Evolutionary conservation across 2,888 invertebrate species (phyloP).

Genomic region (Eustalomyia histrio): DNA sequence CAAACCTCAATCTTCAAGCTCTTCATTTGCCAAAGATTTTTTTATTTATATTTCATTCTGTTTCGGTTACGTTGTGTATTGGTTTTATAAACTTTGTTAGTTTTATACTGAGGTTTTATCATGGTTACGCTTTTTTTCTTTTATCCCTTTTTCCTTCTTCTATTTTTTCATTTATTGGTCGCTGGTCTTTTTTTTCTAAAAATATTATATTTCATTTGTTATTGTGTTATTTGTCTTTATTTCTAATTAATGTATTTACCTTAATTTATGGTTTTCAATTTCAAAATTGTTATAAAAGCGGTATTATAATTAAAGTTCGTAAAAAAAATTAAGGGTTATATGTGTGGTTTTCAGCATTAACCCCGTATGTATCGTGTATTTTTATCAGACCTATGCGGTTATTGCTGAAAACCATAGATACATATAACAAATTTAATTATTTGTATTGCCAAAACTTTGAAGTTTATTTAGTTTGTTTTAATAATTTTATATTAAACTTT

Average conservation of each 20-base stretch:
- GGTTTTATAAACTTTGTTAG: not conserved
- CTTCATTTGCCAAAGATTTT: not conserved
- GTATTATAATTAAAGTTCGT: too few relatives aligned
- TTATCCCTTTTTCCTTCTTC: not conserved
- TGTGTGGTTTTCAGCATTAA: too few relatives aligned
- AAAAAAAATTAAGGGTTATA: too few relatives aligned
- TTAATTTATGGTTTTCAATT: not conserved
- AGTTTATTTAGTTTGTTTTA: too few relatives aligned
- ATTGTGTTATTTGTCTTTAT: not conserved
- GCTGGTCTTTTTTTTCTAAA: not conserved
- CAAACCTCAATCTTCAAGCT: too few relatives aligned
- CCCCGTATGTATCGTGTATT: too few relatives aligned
- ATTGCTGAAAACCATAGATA: too few relatives aligned
- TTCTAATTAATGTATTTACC: not conserved
- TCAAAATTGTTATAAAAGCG: too few relatives aligned
- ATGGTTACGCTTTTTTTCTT: not conserved
- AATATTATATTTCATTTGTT: conserved; percentile 9
- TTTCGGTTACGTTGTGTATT: not conserved
- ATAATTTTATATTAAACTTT: too few relatives aligned
- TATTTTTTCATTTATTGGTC: not conserved
- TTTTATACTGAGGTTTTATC: not conserved
- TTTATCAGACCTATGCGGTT: too few relatives aligned
- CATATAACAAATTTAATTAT: too few relatives aligned
- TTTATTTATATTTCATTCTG: not conserved
- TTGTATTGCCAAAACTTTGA: not conserved